Conservation (phyloP, 2,113 vertebrate species). For the Zingel zingel region DNA sequence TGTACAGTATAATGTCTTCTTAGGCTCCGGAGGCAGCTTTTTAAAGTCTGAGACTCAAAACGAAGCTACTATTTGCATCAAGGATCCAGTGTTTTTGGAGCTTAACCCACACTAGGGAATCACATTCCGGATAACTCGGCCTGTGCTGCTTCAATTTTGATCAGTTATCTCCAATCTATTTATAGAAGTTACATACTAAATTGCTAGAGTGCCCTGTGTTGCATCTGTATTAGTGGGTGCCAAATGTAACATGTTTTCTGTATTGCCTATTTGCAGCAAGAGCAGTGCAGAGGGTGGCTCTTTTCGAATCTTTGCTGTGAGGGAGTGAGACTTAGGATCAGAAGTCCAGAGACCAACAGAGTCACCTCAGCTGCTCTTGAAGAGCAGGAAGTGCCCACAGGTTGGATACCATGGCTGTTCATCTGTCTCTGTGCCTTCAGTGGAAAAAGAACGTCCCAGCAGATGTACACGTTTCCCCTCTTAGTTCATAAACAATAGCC, state of each 20-base stretch:
- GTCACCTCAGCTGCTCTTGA: constrained; percentile 60
- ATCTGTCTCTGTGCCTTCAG: constrained; percentile 41
- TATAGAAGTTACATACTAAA: not conserved
- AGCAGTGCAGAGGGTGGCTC: constrained; percentile 81
- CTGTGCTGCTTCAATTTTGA: not conserved
- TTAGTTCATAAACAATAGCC: constrained; percentile 45
- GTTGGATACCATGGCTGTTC: constrained; percentile 53
- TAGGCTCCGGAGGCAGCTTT: not conserved
- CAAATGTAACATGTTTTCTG: constrained; percentile 10
- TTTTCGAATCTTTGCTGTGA: constrained; percentile 82
- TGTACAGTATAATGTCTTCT: not conserved
- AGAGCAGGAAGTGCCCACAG: constrained; percentile 58
- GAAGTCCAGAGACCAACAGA: constrained; percentile 46
- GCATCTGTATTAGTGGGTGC: not conserved
- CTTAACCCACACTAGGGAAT: too few species aligned
- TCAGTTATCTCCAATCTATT: not conserved
- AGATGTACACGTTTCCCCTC: constrained; percentile 39
- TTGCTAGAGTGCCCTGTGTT: not conserved
- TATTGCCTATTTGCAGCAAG: constrained; percentile 76
- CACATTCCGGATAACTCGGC: not conserved
- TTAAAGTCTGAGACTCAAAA: not conserved
- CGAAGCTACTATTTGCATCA: not conserved
- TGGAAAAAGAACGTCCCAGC: constrained; percentile 35
- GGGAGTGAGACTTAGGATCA: constrained; percentile 72
- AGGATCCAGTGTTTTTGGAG: not conserved